Evolutionary conservation across 2,113 vertebrate genomes (phyloP).

Genomic region (Struthidea cinerea): DNA sequence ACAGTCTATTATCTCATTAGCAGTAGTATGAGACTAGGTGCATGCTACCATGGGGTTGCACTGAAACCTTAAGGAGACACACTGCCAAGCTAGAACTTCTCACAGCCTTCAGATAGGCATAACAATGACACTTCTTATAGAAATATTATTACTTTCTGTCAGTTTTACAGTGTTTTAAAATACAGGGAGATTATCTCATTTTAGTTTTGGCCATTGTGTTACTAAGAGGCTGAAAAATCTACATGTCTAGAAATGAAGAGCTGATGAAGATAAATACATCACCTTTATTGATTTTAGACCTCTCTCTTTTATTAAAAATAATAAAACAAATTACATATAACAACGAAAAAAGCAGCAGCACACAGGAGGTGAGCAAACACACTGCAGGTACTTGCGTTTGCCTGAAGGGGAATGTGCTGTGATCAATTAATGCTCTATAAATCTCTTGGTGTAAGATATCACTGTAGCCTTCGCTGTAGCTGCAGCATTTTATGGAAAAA

Average conservation of each 20-base stretch:
- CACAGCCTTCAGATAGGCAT: not conserved
- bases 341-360: not conserved
- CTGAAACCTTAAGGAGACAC: not conserved
- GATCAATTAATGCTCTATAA: not conserved
- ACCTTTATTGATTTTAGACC: not conserved
- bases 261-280: not conserved
- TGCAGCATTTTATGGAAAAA: not conserved
- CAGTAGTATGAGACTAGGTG: not conserved
- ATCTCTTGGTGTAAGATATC: not conserved
- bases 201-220: not conserved
- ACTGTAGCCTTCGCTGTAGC: not conserved
- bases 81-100: not conserved
- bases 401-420: not conserved
- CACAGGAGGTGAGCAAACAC: not conserved
- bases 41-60: not conserved
- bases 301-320: slow-evolving; percentile 12
- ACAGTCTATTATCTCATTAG: not conserved
- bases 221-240: not conserved
- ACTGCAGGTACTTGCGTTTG: not conserved
- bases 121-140: not conserved
- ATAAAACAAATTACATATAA: not conserved
- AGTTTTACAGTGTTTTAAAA: not conserved
- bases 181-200: not conserved
- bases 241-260: not conserved
- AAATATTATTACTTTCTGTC: not conserved